A percentile compares a stretch with the other conserved stretches of the same genome.
phyloP scores from a whole-genome alignment of 1,140 invertebrate species.

The Neuroterus valhalla region DNA sequence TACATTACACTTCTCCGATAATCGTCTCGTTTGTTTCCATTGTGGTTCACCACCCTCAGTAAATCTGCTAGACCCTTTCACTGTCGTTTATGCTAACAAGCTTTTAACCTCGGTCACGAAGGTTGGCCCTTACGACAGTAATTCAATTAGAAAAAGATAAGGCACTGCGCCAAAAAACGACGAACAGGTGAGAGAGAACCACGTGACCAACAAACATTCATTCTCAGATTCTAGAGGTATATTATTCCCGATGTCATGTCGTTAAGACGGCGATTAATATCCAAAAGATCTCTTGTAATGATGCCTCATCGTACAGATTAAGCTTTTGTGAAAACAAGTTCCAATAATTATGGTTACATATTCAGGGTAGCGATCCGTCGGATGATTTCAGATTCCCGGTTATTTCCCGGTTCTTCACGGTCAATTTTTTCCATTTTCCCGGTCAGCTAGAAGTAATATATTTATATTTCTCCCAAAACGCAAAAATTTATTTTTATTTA shows the following conservation, averaged over 20 bases:
- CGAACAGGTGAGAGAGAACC: slow-evolving; percentile 3
- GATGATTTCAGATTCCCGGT: no score
- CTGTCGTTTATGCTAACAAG: slow-evolving; percentile 47
- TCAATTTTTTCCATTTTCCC: no score
- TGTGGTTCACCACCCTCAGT: no score
- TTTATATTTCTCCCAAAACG: no score
- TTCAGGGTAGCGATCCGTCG: no score
- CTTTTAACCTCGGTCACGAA: slow-evolving; percentile 39
- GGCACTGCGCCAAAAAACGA: not conserved
- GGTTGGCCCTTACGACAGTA: slow-evolving; percentile 17
- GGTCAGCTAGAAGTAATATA: no score
- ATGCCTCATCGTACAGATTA: not conserved
- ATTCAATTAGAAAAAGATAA: slow-evolving; percentile 29
- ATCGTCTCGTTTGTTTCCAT: slow-evolving; percentile 38
- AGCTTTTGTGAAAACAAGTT: not conserved
- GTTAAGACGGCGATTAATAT: not conserved
- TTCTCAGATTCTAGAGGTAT: slow-evolving; percentile 5
- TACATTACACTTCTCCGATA: slow-evolving; percentile 42
- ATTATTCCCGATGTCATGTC: not conserved
- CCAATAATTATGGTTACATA: no score
- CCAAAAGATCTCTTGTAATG: not conserved
- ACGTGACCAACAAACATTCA: slow-evolving; percentile 9
- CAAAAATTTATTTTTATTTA: no score
- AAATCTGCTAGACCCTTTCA: slow-evolving; percentile 32
- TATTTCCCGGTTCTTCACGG: slow-evolving; percentile 33